phyloP scores from a whole-genome alignment of 1,140 invertebrate genomes.

The Platorchestia sp. region DNA sequence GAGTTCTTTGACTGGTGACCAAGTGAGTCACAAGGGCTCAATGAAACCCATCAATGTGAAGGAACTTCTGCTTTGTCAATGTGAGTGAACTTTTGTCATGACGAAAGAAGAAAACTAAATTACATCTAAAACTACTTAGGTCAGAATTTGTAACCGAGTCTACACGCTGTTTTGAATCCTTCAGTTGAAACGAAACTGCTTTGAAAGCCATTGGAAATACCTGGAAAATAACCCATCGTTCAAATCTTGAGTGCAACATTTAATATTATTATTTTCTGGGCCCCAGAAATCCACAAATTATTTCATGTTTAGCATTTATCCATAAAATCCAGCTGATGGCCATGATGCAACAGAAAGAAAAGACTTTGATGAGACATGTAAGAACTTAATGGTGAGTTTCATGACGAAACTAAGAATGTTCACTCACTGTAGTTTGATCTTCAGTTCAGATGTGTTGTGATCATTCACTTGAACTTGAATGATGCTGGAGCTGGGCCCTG shows the following conservation, averaged over 20 bases:
- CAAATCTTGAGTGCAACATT: neutral
- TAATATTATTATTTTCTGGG: too few species aligned
- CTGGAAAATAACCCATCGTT: neutral
- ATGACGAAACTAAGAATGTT: neutral
- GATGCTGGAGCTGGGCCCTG: too few species aligned
- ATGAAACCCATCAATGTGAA: neutral
- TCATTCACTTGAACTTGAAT: too few species aligned
- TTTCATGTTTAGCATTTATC: too few species aligned
- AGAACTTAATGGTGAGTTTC: neutral
- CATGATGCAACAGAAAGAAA: neutral
- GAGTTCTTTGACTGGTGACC: neutral
- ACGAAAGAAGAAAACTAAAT: neutral
- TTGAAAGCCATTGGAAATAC: neutral
- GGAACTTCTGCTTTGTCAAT: neutral
- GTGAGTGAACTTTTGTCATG: neutral
- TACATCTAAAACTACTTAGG: neutral
- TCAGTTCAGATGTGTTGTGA: too few species aligned
- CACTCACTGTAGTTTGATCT: too few species aligned
- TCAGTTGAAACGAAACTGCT: neutral
- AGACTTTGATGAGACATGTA: neutral
- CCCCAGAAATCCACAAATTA: too few species aligned
- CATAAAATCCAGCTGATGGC: neutral
- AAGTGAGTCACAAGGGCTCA: neutral
- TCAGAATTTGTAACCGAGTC: neutral
- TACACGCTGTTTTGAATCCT: neutral